These are phyloP conservation scores for Xerus rutilus DNA, from an alignment of 2,797 vertebrate species.

Conservation along the genomic window DNA sequence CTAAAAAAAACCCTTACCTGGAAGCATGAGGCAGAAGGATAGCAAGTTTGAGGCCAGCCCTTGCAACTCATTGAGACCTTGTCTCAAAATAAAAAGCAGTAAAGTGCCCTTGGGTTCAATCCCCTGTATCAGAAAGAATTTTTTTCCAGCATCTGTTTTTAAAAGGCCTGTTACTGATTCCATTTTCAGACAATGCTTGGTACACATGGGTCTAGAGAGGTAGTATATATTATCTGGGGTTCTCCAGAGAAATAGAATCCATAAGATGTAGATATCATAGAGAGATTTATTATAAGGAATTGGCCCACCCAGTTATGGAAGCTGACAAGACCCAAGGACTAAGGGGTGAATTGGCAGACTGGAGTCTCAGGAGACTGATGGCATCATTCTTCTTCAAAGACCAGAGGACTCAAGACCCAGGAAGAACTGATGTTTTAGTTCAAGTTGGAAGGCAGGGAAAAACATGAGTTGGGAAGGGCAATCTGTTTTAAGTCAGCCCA, in stretches of 20 bases:
- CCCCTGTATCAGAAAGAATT: background rate
- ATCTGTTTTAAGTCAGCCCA: background rate
- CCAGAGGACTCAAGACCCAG: background rate
- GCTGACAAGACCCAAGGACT: background rate
- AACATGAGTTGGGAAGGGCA: background rate
- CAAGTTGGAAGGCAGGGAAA: background rate
- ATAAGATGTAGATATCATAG: background rate
- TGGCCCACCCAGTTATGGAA: background rate
- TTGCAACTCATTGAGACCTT: too few relatives aligned
- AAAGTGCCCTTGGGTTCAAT: too few relatives aligned
- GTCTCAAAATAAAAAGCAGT: too few relatives aligned
- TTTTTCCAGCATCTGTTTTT: background rate
- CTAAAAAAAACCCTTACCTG: background rate
- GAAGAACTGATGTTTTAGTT: background rate
- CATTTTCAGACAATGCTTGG: background rate
- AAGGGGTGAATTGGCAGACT: background rate
- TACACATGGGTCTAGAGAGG: background rate
- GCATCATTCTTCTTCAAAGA: too few relatives aligned
- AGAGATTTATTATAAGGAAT: background rate
- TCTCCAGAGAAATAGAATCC: background rate
- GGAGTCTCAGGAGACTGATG: background rate
- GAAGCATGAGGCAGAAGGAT: too few relatives aligned
- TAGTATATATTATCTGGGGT: background rate
- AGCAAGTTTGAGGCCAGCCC: too few relatives aligned
- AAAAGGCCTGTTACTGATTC: background rate